Conservation (phyloP, 2,888 invertebrate genomes). For the Epistrophe grossulariae region DNA sequence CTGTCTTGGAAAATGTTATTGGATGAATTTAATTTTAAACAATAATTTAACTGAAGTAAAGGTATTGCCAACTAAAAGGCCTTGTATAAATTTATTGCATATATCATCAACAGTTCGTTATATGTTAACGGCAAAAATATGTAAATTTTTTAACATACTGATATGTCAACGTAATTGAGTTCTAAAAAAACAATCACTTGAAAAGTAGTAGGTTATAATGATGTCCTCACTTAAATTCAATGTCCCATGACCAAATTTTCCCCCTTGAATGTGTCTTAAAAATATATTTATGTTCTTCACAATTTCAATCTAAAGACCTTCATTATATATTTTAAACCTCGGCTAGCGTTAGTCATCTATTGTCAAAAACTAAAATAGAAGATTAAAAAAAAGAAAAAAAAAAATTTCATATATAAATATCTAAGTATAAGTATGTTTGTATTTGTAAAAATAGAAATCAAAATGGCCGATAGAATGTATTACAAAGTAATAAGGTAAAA, state of each 20-base stretch:
- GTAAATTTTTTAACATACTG: slow-evolving; percentile 5
- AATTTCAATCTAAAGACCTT: slow-evolving; percentile 53
- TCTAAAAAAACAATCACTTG: slow-evolving; percentile 35
- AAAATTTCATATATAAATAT: slow-evolving; percentile 28
- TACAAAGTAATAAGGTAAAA: slow-evolving; percentile 54
- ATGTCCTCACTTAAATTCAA: slow-evolving; percentile 67
- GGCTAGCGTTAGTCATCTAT: slow-evolving; percentile 59
- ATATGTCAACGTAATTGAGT: slow-evolving; percentile 47
- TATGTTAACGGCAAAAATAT: slow-evolving; percentile 16
- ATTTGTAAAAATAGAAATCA: slow-evolving; percentile 68
- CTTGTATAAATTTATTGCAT: background rate
- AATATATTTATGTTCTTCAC: slow-evolving; percentile 13
- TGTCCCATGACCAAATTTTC: slow-evolving; percentile 57
- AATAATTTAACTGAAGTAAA: background rate
- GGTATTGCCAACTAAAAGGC: background rate
- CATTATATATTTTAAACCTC: slow-evolving; percentile 47
- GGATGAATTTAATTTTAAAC: background rate
- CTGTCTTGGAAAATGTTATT: background rate
- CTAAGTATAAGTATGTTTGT: background rate
- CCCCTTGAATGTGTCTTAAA: slow-evolving; percentile 21
- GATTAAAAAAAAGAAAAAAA: slow-evolving; percentile 34
- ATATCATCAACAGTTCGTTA: background rate
- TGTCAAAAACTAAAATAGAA: slow-evolving; percentile 53
- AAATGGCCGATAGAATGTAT: slow-evolving; percentile 73
- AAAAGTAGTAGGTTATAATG: slow-evolving; percentile 20